phyloP scores from a whole-genome alignment of 2,888 invertebrate species.

The Limenitis camilla region DNA sequence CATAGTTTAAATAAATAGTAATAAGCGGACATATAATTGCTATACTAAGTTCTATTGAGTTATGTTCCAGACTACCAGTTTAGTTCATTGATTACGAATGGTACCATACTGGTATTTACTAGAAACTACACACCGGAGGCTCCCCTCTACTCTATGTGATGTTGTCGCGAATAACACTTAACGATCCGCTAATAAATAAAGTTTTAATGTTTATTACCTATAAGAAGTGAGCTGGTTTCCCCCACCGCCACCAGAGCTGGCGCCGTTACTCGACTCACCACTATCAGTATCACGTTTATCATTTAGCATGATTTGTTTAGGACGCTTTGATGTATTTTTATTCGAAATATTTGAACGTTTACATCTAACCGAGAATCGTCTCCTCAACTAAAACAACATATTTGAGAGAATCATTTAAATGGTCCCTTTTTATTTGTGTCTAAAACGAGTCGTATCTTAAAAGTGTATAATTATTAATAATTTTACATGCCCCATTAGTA shows the following conservation, averaged over 20 bases:
- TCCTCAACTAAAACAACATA: slow-evolving; percentile 12
- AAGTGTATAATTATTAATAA: slow-evolving; percentile 49
- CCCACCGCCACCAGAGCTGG: slow-evolving; percentile 4
- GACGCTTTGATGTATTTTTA: slow-evolving; percentile 12
- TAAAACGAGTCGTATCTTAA: slow-evolving; percentile 19
- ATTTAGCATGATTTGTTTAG: slow-evolving; percentile 23
- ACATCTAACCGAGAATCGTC: slow-evolving; percentile 3
- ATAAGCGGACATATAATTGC: no score
- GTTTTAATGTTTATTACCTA: slow-evolving; percentile 2
- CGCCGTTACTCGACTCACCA: slow-evolving; percentile 13
- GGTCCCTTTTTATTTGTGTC: slow-evolving; percentile 20
- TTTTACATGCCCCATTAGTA: slow-evolving; percentile 49
- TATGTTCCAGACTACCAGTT: no score
- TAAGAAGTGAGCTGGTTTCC: background rate
- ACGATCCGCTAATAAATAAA: no score
- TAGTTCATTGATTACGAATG: no score
- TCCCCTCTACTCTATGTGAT: no score
- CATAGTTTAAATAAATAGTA: no score
- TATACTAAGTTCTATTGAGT: no score
- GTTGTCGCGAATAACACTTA: background rate
- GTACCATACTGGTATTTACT: no score
- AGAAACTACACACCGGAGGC: no score
- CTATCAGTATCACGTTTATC: slow-evolving; percentile 14
- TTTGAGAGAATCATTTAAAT: slow-evolving; percentile 18
- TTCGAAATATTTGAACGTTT: slow-evolving; percentile 6